These are phyloP conservation scores for Neodon shergylaensis DNA, from an alignment of 2,113 vertebrate genomes.

Conservation along the genomic window DNA sequence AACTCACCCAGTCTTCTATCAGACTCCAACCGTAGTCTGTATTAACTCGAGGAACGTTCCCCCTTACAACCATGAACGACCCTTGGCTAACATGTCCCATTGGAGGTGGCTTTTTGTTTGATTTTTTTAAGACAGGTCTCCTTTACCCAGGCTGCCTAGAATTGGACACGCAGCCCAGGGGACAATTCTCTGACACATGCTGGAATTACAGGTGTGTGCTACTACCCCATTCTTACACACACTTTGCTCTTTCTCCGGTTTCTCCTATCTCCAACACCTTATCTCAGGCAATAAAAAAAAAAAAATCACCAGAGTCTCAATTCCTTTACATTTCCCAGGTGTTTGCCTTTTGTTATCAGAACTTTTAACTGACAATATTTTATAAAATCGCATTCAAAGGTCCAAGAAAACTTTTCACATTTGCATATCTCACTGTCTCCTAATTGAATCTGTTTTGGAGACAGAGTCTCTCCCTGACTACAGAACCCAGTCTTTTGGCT, in stretches of 20 bases:
- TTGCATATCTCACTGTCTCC: not conserved
- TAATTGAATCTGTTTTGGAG: not conserved
- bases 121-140: not conserved
- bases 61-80: not conserved
- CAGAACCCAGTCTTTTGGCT: not conserved
- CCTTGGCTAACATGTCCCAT: not conserved
- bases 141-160: no score
- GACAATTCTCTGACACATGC: not conserved
- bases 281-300: not conserved
- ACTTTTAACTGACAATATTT: not conserved
- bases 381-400: not conserved
- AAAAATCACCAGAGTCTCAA: not conserved
- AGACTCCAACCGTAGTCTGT: not conserved
- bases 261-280: not conserved
- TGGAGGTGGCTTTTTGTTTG: not conserved
- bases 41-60: not conserved
- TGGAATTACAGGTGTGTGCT: not conserved
- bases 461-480: not conserved
- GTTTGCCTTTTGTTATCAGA: constrained; percentile 29
- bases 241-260: not conserved
- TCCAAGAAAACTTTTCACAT: not conserved
- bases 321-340: not conserved
- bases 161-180: not conserved
- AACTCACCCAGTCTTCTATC: not conserved
- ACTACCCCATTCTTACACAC: not conserved